Conservation (phyloP, 2,888 invertebrate genomes). For the Sipunculus nudus region DNA sequence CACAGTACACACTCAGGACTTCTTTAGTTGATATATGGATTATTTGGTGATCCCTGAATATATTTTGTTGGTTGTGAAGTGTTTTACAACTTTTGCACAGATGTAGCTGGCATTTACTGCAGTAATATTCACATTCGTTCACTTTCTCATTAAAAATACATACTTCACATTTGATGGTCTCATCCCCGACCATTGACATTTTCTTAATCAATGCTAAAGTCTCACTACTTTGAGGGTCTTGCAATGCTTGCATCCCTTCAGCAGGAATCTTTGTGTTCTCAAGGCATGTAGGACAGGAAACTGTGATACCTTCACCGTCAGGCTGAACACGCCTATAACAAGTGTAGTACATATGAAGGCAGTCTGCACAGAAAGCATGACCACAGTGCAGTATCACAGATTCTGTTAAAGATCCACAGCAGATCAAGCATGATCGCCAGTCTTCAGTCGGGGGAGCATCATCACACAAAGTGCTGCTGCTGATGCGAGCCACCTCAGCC, state of each 20-base stretch:
- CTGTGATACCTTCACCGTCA: too few species aligned
- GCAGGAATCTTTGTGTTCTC: conserved; percentile 1
- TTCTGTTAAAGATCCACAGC: too few species aligned
- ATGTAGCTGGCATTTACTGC: background rate
- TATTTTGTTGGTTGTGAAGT: conserved; percentile 7
- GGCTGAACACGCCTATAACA: background rate
- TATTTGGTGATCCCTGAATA: too few species aligned
- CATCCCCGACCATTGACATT: conserved; percentile 8
- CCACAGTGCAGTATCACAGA: conserved; percentile 19
- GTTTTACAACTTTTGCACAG: background rate
- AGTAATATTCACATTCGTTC: conserved; percentile 8
- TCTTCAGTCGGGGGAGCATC: too few species aligned
- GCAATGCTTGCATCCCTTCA: background rate
- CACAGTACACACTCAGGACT: too few species aligned
- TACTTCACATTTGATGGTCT: conserved; percentile 9
- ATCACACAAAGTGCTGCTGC: too few species aligned
- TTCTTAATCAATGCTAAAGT: background rate
- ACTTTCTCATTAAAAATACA: background rate
- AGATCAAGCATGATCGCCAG: too few species aligned
- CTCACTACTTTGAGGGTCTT: background rate
- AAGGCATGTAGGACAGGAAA: conserved; percentile 15
- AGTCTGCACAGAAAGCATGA: conserved; percentile 20
- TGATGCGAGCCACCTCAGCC: too few species aligned
- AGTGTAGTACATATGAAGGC: conserved; percentile 17
- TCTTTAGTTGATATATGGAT: too few species aligned